Evolutionary conservation across 2,113 vertebrate genomes (phyloP), one percentile per base, ranked within the genome.

Genomic region (Laticauda colubrina): DNA sequence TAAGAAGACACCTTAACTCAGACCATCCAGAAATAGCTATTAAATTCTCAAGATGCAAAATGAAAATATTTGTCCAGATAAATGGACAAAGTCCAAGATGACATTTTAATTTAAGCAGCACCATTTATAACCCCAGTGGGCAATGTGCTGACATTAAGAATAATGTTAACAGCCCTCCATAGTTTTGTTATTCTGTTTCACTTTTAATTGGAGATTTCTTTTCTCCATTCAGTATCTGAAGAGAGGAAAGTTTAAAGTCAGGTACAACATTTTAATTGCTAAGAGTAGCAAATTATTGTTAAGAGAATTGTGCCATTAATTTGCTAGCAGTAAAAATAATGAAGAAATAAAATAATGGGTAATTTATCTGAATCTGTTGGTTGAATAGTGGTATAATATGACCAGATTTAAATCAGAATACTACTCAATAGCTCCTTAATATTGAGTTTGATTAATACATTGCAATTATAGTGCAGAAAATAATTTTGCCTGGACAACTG

Each of bases 1-100:
- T 94, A 95, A 95, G 94, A 95, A 94, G 95, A 95, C 90, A 94
- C 94, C 89, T 95, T 94, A 89, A 96, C 96, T 96, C 94, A 94
- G 89, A 92, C 94, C 89, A 75, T 96, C 95, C 3, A 87, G 97
- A 97, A 92, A 93, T 94, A 95, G 94, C 94, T 95, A 96, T 97
- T 97, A 97, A 95, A 95, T 97, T 93, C 88, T 92, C 91, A 93
- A 94, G 94, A 69, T 24, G 43, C 90, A 95, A 96, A 97, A 94
- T 59, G 20, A 88, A 96, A 90, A 94, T 94, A 96, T 95, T 96
- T 96, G 88, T 94, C 29, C 94, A 94, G 91, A 85, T 96, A 96
- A 69, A 34, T 34, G 64, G 64, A 69, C 64, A 34, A 69, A 69
- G 95, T 95, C 91, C 94, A 96, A 96, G 89, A 94, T 93, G 81